Evolutionary conservation across 2,888 invertebrate species (phyloP), one percentile per base, ranked within the genome.

Genomic region (Leptothorax acervorum): DNA sequence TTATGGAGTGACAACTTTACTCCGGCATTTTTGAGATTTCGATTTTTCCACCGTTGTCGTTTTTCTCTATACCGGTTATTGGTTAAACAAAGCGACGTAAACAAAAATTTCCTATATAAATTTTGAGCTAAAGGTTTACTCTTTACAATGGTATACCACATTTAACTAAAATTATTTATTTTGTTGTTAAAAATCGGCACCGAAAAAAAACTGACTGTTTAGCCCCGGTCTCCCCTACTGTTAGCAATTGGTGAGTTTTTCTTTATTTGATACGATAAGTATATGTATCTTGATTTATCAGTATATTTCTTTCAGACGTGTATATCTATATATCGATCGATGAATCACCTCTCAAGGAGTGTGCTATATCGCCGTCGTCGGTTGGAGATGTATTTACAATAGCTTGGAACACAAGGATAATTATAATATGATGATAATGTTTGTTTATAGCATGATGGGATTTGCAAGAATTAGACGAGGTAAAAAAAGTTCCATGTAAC

Each of bases 341-440:
- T 91, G 96, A 96, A 83, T 96, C 96, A 88, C 98, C 98, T 96
- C 94, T 98, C 18, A 97, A 97, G 92, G 96, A 96, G 23, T 96
- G 97, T 88, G 95, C 96, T 83, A 94, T 97, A 87, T 96, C 97
- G 0, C 94, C 97, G 18, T 97, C 97, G 15, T 97, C 98, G 2
- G 96, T 96, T 62, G 97, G 96, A 63, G 98, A 98, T 93, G 93
- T 97, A 42, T 95, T 98, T 87, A 97, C 96, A 0, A 93, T 98
- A 85, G 97, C 96, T 0, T 96, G 96, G 92, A 96, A 96, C 75
- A 96, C 96, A 85, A 96, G 96, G 91, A 94, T 98, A 84, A 96
- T 97, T 0, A 95, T 97, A 85, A 12, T 45, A 31, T 48, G 3
- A 42, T 28, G 31, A 39, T 65, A 0, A 68, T n/a, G 85, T 88